Evolutionary conservation across 2,888 invertebrate species (phyloP).

Genomic region (Copidosoma aretas): DNA sequence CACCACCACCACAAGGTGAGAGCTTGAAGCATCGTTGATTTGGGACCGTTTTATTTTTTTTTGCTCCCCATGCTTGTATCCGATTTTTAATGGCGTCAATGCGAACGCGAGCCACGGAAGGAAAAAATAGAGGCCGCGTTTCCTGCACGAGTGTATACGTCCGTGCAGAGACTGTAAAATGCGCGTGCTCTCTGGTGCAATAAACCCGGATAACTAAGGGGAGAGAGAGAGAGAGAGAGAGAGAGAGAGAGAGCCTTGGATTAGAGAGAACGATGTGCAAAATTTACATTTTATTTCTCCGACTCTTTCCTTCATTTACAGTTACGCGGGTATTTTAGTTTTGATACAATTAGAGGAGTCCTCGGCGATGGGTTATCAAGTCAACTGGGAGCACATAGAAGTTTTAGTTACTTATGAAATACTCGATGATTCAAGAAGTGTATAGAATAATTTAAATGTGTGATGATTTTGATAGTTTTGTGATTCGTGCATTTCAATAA

Average conservation of each 20-base stretch:
- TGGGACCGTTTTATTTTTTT: background rate
- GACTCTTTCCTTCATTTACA: background rate
- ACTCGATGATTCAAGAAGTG: too few relatives aligned
- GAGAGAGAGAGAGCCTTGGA: slow-evolving; percentile 6
- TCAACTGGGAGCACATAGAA: too few relatives aligned
- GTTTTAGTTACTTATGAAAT: too few relatives aligned
- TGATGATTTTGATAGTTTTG: too few relatives aligned
- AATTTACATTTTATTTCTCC: slow-evolving; percentile 9
- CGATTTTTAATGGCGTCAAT: slow-evolving; percentile 2
- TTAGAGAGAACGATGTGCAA: slow-evolving; percentile 16
- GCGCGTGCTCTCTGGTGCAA: background rate
- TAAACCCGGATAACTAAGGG: slow-evolving; percentile 29
- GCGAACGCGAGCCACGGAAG: background rate
- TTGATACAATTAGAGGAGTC: too few relatives aligned
- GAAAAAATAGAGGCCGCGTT: background rate
- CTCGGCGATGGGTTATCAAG: too few relatives aligned
- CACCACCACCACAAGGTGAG: slow-evolving; percentile 75
- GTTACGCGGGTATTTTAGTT: slow-evolving; percentile 7
- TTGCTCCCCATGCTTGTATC: background rate
- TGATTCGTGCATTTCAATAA: too few relatives aligned
- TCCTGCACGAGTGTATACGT: background rate
- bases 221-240: too few relatives aligned
- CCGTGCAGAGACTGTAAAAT: background rate
- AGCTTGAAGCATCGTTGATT: background rate
- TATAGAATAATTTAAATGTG: too few relatives aligned